A percentile compares a stretch with the other conserved stretches of the same genome.
phyloP scores from a whole-genome alignment of 2,113 vertebrate species.

The Gopherus flavomarginatus region DNA sequence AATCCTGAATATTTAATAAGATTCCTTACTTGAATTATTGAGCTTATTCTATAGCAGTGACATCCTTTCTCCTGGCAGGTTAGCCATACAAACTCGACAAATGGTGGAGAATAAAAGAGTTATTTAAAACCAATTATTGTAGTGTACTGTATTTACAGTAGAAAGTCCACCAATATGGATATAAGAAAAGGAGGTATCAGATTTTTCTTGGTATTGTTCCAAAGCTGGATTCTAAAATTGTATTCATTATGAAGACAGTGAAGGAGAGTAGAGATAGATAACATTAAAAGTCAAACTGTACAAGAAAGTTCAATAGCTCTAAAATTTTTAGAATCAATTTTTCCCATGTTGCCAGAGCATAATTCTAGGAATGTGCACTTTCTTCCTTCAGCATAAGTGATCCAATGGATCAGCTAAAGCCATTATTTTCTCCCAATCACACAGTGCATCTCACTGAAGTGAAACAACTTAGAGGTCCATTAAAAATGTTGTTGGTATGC shows the following conservation, averaged over 20 bases:
- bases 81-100: neutral
- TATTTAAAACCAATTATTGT: slow-evolving; percentile 7
- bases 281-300: neutral
- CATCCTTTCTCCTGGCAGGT: neutral
- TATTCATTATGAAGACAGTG: neutral
- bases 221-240: neutral
- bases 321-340: neutral
- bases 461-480: neutral
- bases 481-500: neutral
- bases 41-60: neutral
- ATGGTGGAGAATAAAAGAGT: neutral
- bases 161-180: neutral
- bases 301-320: neutral
- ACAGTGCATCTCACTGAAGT: neutral
- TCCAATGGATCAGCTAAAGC: neutral
- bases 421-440: neutral
- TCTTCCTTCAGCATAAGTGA: neutral
- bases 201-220: neutral
- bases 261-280: neutral
- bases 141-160: neutral
- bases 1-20: neutral
- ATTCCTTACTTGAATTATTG: neutral
- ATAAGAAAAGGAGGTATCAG: neutral
- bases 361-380: neutral
- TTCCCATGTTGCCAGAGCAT: neutral